phyloP scores from a whole-genome alignment of 2,113 vertebrate species.

The Spizaetus ornatus region DNA sequence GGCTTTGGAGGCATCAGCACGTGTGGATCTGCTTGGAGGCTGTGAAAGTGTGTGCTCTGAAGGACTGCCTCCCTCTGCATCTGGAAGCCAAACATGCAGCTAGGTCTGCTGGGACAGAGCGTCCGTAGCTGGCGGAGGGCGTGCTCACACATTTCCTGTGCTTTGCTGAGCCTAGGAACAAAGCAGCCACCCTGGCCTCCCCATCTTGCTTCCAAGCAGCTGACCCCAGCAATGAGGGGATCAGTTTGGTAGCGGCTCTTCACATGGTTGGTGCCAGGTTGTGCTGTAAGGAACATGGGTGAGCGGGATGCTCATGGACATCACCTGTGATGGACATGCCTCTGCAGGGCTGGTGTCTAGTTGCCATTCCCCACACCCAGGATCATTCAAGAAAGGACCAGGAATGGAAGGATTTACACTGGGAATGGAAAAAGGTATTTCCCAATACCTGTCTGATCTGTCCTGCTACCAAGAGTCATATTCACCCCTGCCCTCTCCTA shows the following conservation, averaged over 20 bases:
- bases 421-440: neutral
- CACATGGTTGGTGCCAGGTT: rapidly evolving
- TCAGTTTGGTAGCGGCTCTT: neutral
- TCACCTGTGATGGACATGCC: no score
- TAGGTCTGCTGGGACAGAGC: neutral
- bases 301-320: neutral
- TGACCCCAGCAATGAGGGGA: neutral
- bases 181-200: neutral
- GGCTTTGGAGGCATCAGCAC: neutral
- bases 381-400: neutral
- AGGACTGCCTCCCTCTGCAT: neutral
- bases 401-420: neutral
- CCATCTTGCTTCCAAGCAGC: neutral
- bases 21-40: neutral
- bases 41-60: neutral
- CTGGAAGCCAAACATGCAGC: neutral
- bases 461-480: neutral
- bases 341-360: neutral
- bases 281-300: neutral
- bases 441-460: neutral
- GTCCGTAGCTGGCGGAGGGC: rapidly evolving
- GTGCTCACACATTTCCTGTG: neutral
- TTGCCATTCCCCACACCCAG: neutral
- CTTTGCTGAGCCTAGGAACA: neutral
- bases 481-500: neutral